Conservation (phyloP, 2,888 invertebrate species). For the Scaptomyza flava region DNA sequence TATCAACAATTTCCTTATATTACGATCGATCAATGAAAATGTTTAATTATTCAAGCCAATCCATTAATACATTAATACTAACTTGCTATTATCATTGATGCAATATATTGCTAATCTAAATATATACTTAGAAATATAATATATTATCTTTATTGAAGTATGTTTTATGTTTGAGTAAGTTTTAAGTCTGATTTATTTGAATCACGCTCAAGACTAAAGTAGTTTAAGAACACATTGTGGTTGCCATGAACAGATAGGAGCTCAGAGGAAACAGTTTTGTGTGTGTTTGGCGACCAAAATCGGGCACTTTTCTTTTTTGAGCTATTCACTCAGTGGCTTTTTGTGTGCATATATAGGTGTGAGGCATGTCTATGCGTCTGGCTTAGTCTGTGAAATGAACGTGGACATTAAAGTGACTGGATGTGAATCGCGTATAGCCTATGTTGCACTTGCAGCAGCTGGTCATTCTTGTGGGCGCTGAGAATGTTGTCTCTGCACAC, state of each 20-base stretch:
- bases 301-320: neutral
- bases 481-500: conserved; percentile 11
- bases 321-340: neutral
- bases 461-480: conserved; percentile 11
- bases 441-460: conserved; percentile 12
- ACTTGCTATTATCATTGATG: neutral
- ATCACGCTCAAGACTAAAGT: neutral
- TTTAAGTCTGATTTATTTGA: neutral
- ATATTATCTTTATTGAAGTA: neutral
- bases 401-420: conserved; percentile 32
- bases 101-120: neutral
- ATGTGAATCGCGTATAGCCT: conserved; percentile 28
- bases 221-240: neutral
- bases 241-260: neutral
- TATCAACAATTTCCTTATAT: too few relatives aligned
- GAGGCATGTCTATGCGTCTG: neutral
- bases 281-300: neutral
- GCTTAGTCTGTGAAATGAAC: conserved; percentile 33
- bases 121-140: neutral
- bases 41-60: too few relatives aligned
- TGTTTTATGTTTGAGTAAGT: neutral
- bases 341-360: too few relatives aligned
- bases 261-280: neutral
- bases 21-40: too few relatives aligned
- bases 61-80: too few relatives aligned